Base-by-base conservation (phyloP, 2,888 invertebrate species). In the Syritta pipiens region DNA sequence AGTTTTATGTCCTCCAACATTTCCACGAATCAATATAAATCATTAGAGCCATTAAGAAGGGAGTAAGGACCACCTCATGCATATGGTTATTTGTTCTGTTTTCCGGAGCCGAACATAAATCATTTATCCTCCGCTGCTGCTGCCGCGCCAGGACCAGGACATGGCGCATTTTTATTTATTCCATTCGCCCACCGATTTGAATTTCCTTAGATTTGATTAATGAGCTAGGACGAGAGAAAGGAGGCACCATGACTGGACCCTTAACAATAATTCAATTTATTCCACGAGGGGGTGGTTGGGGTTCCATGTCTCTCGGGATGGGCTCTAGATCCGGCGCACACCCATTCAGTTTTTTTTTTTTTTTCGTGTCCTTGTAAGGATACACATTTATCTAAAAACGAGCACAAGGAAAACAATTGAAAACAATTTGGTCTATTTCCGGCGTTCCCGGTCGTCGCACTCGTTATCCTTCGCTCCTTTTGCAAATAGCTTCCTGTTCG, bases 161-260 rank as follows among this genome's bases (percentile, higher is more conserved):
- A n/a, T n/a, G n/a, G n/a, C n/a, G n/a, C n/a, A n/a, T n/a, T n/a
- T n/a, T n/a, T n/a, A n/a, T n/a, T n/a, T n/a, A n/a, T n/a, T n/a
- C n/a, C n/a, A n/a, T n/a, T n/a, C 28, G 10, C 35, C 3, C 35
- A 35, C 37, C 37, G 20, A 53, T 67, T 65, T 72, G 24, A 72
- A 77, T 72, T 72, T 67, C 72, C 53, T 59, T 60, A 67, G 65
- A 72, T 60, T 77, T 77, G 77, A 77, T 77, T 77, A 77, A 77
- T 77, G 77, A 77, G 26, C 59, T 30, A 46, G 60, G 44, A 74
- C 44, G 49, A 60, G 55, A 17, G 14, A 37, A 37, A 14, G 14
- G 37, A 37, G 37, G 17, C 37, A 37, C 72, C 72, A 72, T 79
- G 74, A 63, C 67, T 51, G 30, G 46, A 57, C 55, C 32, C 26